Evolutionary conservation across 2,113 vertebrate genomes (phyloP), one percentile per base, ranked within the genome.

Genomic region (Psittacula cyanocephala): DNA sequence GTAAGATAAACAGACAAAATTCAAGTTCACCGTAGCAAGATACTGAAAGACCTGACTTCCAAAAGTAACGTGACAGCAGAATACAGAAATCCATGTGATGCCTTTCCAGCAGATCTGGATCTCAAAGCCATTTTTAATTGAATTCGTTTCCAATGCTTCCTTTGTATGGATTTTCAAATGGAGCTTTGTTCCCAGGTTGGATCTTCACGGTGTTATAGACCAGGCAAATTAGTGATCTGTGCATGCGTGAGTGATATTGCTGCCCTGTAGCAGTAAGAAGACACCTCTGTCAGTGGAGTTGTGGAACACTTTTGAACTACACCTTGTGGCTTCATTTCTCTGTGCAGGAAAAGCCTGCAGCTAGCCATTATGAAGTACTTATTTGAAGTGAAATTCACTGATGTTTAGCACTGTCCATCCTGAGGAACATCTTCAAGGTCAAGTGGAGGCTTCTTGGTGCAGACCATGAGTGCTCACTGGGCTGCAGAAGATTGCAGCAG

Each of bases 211-310:
- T 55, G 8, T 71, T 68, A 46, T 0, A 62, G 41, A 50, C 25
- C 25, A 67, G 39, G 27, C 35, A 64, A 60, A 75, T 29, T 3
- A 39, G 9, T 11, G 28, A 55, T 76, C 17, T 4, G 28, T 53
- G 17, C 53, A 24, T 35, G 14, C 0, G 0, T 62, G 37, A 59
- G 24, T 41, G 41, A 37, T 37, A 12, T 0, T 43, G 20, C 60
- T 81, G 65, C 50, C 39, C 64, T 53, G 27, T 33, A 75, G 29
- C 53, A 62, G 22, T 41, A 52, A 57, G 76, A 80, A 80, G 46
- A 23, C 37, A 24, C 37, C 11, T 74, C 68, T 88, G 55, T 41
- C n/a, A 18, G 2, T 5, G 15, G 28, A 90, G 31, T 4, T 70
- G 17, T 35, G 46, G 14, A 86, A 53, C 41, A 50, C 37, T 35